Evolutionary conservation across 2,888 invertebrate species (phyloP).

Genomic region (Spisula solida): DNA sequence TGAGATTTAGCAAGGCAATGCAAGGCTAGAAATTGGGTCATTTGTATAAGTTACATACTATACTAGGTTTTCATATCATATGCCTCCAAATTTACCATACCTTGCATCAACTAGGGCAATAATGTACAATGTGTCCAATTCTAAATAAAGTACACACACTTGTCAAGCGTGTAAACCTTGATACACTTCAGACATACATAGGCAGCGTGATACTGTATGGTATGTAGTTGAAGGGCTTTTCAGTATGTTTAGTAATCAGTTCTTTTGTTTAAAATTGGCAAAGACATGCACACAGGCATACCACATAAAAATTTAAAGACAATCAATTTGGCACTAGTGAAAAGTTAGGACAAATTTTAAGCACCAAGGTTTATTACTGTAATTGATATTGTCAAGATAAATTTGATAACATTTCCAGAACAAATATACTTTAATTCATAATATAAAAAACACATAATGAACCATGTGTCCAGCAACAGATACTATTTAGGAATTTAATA

Average conservation of each 20-base stretch:
- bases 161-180: constrained; percentile 23
- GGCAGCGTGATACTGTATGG: neutral
- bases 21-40: no score
- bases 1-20: no score
- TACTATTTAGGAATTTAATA: no score
- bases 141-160: neutral
- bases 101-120: neutral
- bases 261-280: constrained; percentile 28
- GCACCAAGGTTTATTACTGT: no score
- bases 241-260: neutral
- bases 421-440: no score
- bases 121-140: neutral
- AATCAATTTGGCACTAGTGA: neutral
- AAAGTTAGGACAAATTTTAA: neutral
- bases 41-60: no score
- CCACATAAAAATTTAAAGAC: neutral
- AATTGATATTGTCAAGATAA: no score
- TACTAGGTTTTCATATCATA: no score
- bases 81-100: no score
- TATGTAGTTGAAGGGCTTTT: neutral
- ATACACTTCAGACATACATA: neutral
- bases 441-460: no score
- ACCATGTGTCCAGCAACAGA: no score
- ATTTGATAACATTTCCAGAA: no score
- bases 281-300: neutral